Evolutionary conservation across 2,888 invertebrate species (phyloP).

Genomic region (Nomada ferruginata): DNA sequence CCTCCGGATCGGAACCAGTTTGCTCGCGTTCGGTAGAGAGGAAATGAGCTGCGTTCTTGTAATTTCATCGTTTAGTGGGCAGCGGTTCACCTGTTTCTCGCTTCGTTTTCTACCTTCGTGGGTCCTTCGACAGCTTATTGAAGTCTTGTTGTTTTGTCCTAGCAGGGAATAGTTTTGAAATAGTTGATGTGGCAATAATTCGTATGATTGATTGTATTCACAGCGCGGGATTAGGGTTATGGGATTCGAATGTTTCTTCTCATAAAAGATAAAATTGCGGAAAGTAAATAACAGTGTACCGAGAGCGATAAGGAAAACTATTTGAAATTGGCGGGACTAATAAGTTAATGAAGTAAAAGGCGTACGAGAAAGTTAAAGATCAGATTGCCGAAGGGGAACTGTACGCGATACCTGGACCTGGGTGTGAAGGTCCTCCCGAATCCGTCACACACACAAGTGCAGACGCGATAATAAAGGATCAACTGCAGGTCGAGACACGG

Average conservation of each 20-base stretch:
- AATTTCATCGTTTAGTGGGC: neutral
- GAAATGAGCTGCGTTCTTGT: slow-evolving; percentile 7
- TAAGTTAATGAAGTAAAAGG: neutral
- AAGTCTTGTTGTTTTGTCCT: too few relatives aligned
- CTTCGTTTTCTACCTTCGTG: neutral
- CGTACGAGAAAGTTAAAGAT: neutral
- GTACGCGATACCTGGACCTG: slow-evolving; percentile 25
- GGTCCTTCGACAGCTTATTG: too few relatives aligned
- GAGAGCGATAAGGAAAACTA: neutral
- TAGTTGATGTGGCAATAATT: too few relatives aligned
- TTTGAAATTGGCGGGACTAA: neutral
- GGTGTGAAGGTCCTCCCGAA: slow-evolving; percentile 9
- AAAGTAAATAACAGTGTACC: too few relatives aligned
- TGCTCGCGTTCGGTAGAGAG: neutral
- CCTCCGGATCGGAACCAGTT: neutral
- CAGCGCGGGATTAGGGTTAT: too few relatives aligned
- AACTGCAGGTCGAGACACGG: slow-evolving; percentile 63
- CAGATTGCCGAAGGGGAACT: slow-evolving; percentile 11
- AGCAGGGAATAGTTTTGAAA: too few relatives aligned
- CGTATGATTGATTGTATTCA: too few relatives aligned
- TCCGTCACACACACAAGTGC: slow-evolving; percentile 40
- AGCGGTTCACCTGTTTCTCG: too few relatives aligned
- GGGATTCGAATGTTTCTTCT: too few relatives aligned
- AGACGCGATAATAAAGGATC: slow-evolving; percentile 66
- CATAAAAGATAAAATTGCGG: neutral